Evolutionary conservation across 2,113 vertebrate genomes (phyloP).

Genomic region (Cyanoramphus novaezelandiae): DNA sequence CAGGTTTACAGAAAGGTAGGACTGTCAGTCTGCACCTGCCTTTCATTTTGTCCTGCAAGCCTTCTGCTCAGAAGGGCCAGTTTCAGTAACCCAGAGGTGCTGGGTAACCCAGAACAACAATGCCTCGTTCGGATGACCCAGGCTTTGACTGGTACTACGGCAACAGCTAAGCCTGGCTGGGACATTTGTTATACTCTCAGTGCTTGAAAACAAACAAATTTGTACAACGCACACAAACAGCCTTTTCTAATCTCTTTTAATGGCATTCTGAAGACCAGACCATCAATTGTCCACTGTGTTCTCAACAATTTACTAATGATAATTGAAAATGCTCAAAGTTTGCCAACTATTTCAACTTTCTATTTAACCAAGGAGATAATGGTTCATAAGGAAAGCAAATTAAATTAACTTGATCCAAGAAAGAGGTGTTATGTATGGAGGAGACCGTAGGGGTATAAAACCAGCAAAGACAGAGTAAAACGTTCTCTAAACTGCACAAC

Average conservation of each 20-base stretch:
- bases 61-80: background rate
- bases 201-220: conserved; percentile 70
- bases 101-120: conserved; percentile 10
- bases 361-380: conserved; percentile 42
- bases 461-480: background rate
- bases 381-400: background rate
- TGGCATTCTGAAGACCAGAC: conserved; percentile 42
- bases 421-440: background rate
- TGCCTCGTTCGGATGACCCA: background rate
- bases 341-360: conserved; percentile 45
- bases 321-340: conserved; percentile 56
- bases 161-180: conserved; percentile 31
- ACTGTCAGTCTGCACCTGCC: background rate
- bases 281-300: conserved; percentile 38
- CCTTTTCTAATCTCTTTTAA: conserved; percentile 64
- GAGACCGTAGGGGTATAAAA: background rate
- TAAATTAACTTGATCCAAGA: background rate
- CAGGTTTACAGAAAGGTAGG: background rate
- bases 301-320: conserved; percentile 57
- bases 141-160: conserved; percentile 43
- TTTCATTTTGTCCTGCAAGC: background rate
- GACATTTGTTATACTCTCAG: conserved; percentile 38
- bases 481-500: background rate
- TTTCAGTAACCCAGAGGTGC: background rate
- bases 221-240: conserved; percentile 43